phyloP scores from a whole-genome alignment of 2,113 vertebrate species.

The Oncorhynchus mykiss region DNA sequence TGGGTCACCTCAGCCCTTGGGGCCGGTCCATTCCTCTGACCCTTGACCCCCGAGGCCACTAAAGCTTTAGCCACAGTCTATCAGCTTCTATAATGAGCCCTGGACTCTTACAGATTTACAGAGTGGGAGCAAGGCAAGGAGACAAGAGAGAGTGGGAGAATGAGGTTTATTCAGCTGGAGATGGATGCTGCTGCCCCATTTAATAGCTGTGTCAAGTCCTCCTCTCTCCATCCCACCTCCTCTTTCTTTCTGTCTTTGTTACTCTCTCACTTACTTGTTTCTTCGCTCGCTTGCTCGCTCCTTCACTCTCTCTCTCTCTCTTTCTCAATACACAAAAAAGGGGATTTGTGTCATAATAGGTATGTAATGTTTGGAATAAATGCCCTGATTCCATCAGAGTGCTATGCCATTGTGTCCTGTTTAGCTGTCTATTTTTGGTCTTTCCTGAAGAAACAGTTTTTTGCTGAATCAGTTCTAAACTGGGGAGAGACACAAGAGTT shows the following conservation, averaged over 20 bases:
- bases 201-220: neutral
- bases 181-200: slow-evolving; percentile 3
- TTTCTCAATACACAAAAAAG: neutral
- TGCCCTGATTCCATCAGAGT: neutral
- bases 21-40: neutral
- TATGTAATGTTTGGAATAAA: neutral
- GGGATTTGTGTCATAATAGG: neutral
- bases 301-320: neutral
- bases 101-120: neutral
- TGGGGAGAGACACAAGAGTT: neutral
- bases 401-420: neutral
- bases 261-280: too few relatives aligned
- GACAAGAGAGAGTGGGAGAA: neutral
- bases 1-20: neutral
- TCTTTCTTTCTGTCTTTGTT: neutral
- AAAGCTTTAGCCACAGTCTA: neutral
- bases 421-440: slow-evolving; percentile 1
- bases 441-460: neutral
- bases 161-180: neutral
- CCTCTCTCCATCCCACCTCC: neutral
- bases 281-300: too few relatives aligned
- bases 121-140: neutral
- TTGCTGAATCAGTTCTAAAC: neutral
- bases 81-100: slow-evolving; percentile 2
- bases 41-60: neutral